These are phyloP conservation scores for Lutjanus argentimaculatus DNA, from an alignment of 2,797 vertebrate genomes.

Conservation along the genomic window DNA sequence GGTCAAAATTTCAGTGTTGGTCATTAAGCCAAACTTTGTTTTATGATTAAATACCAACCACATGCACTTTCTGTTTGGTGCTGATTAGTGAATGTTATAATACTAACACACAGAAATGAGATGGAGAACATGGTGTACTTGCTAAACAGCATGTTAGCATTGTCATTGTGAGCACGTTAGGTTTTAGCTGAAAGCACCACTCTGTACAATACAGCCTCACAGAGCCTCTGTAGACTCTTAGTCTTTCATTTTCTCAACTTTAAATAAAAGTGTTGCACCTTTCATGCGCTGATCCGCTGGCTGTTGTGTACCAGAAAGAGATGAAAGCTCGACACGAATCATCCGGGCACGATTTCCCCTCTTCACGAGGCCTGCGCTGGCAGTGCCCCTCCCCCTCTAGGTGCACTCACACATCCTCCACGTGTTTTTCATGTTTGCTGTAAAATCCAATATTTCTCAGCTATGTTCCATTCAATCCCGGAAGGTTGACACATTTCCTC, in stretches of 20 bases:
- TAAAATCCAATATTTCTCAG: constrained; percentile 50
- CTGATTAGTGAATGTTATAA: not conserved
- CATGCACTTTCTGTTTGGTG: not conserved
- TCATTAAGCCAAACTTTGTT: not conserved
- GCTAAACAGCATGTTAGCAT: not conserved
- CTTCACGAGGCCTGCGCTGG: not conserved
- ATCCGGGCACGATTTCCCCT: constrained; percentile 23
- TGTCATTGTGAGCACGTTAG: not conserved
- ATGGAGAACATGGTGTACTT: not conserved
- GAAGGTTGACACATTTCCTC: constrained; percentile 57
- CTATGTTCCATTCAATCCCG: constrained; percentile 33
- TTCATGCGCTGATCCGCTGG: not conserved
- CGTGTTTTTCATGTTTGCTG: constrained; percentile 47
- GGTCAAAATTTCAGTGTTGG: not conserved
- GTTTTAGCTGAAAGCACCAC: not conserved
- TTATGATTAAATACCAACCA: not conserved
- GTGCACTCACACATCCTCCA: constrained; percentile 26
- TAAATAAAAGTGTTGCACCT: constrained; percentile 18
- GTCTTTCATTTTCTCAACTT: constrained; percentile 7
- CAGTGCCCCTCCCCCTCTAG: constrained; percentile 5
- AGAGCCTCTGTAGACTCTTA: not conserved
- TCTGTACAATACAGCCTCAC: not conserved
- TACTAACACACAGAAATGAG: not conserved
- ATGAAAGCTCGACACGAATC: constrained; percentile 36
- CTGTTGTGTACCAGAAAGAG: constrained; percentile 19